phyloP scores from a whole-genome alignment of 2,888 invertebrate genomes.

The Druceiella hillmani region DNA sequence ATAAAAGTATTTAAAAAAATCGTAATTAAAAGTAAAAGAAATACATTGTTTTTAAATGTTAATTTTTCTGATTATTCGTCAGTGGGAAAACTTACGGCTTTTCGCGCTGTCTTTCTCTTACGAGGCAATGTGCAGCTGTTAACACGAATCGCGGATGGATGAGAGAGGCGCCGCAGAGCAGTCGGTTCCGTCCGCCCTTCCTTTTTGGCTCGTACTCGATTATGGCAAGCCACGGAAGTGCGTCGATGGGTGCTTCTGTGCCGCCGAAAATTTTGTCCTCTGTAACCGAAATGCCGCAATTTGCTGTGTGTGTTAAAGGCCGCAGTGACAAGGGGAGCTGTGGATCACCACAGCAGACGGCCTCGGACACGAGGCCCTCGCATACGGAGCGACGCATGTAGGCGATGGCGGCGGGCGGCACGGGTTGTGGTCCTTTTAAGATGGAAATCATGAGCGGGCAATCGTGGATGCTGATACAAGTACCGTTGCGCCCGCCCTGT shows the following conservation, averaged over 20 bases:
- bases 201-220: conserved; percentile 27
- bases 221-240: conserved; percentile 40
- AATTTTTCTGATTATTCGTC: not conserved
- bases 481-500: conserved; percentile 26
- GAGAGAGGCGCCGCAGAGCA: conserved; percentile 33
- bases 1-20: too few relatives aligned
- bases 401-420: conserved; percentile 21
- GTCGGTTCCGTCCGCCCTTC: conserved; percentile 20
- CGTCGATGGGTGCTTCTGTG: conserved; percentile 31
- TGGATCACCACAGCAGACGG: not conserved
- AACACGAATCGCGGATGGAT: conserved; percentile 34
- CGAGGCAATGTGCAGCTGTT: conserved; percentile 39
- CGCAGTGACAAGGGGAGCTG: not conserved
- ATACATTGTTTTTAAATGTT: not conserved
- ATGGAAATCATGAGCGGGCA: conserved; percentile 24
- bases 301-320: not conserved
- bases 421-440: conserved; percentile 12
- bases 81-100: not conserved
- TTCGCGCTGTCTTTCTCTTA: conserved; percentile 23
- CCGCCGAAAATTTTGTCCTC: conserved; percentile 29
- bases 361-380: not conserved
- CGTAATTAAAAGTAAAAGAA: too few relatives aligned
- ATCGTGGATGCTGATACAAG: conserved; percentile 25
- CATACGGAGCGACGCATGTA: conserved; percentile 5
- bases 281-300: not conserved